phyloP scores from a whole-genome alignment of 2,797 vertebrate species.

The Poeciliopsis turneri region DNA sequence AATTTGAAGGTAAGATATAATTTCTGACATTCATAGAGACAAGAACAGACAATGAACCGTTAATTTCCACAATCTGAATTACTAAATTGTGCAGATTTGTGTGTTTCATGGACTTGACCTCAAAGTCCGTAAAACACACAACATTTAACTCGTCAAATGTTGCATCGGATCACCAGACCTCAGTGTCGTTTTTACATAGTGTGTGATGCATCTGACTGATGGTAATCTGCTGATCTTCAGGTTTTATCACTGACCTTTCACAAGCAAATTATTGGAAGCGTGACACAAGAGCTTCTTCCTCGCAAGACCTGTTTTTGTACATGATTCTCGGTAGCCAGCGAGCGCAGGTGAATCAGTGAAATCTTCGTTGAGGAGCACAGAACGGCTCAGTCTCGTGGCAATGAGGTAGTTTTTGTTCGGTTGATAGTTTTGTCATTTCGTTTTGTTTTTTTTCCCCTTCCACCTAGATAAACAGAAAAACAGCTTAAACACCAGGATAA shows the following conservation, averaged over 20 bases:
- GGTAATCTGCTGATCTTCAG: not conserved
- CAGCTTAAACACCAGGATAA: not conserved
- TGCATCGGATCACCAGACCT: not conserved
- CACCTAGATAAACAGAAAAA: not conserved
- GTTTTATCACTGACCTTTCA: constrained; percentile 13
- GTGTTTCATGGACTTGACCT: not conserved
- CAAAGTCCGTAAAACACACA: not conserved
- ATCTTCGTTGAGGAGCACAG: not conserved
- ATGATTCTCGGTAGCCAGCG: not conserved
- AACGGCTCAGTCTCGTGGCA: not conserved
- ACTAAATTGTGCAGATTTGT: not conserved
- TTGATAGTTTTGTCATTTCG: not conserved
- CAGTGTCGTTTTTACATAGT: not conserved
- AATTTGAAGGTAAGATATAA: not conserved
- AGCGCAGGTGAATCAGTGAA: not conserved
- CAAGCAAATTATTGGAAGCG: constrained; percentile 5
- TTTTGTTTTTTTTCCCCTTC: not conserved
- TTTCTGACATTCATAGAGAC: not conserved
- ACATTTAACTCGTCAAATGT: too few species aligned
- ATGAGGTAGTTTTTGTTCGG: not conserved
- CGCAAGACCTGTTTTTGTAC: constrained; percentile 27
- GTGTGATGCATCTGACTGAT: constrained; percentile 1
- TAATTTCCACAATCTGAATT: not conserved
- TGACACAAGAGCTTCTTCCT: not conserved
- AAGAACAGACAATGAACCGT: not conserved